These are phyloP conservation scores for Seira ritae DNA, from an alignment of 2,888 invertebrate species.

Conservation along the genomic window DNA sequence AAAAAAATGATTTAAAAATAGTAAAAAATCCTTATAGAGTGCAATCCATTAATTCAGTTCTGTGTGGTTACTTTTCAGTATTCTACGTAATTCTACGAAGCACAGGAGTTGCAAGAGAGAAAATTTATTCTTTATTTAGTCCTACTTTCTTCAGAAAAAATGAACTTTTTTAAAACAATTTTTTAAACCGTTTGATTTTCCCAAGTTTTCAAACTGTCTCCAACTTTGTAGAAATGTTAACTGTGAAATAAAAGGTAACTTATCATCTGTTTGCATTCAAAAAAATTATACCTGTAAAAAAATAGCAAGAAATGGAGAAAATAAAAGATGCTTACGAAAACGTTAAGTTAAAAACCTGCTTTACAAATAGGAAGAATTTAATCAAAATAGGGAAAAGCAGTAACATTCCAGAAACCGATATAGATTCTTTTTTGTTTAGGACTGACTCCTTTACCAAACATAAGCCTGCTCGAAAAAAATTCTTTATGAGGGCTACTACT, in stretches of 20 bases:
- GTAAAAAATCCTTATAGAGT: not conserved
- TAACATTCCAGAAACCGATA: not conserved
- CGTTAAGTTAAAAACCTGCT: slow-evolving; percentile 27
- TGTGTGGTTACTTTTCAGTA: slow-evolving; percentile 35
- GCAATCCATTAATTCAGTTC: not conserved
- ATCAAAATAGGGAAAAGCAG: not conserved
- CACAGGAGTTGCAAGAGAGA: not conserved
- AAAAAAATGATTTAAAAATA: not conserved
- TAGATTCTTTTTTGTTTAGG: not conserved
- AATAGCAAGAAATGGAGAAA: not conserved
- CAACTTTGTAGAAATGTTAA: not conserved
- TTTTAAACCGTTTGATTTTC: slow-evolving; percentile 11
- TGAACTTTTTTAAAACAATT: slow-evolving; percentile 9
- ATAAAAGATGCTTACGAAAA: slow-evolving; percentile 14
- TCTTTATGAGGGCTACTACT: not conserved
- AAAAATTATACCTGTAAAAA: not conserved
- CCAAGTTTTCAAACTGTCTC: slow-evolving; percentile 14
- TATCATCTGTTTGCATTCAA: slow-evolving; percentile 28
- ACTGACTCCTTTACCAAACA: slow-evolving; percentile 2
- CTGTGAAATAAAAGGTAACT: not conserved
- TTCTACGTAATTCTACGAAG: slow-evolving; percentile 22
- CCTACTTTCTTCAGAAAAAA: not conserved
- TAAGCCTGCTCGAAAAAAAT: not conserved
- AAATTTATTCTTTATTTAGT: not conserved
- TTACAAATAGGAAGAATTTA: slow-evolving; percentile 33